Evolutionary conservation across 2,888 invertebrate species (phyloP).

Genomic region (Serripes groenlandicus): DNA sequence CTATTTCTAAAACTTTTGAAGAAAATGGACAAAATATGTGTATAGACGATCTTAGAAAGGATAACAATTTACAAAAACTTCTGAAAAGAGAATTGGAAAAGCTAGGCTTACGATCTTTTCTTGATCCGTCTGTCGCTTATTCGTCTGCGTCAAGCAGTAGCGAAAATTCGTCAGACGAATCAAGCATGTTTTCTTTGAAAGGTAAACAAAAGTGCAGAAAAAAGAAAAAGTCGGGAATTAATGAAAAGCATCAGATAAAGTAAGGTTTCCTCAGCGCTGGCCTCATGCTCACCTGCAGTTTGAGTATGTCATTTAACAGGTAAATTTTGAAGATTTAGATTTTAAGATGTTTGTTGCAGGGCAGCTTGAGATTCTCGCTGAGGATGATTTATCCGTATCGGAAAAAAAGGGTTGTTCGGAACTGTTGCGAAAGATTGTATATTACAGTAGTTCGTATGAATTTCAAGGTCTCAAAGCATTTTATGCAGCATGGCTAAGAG

Average conservation of each 20-base stretch:
- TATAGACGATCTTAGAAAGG: too few species aligned
- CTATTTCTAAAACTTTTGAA: too few species aligned
- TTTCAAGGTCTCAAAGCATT: constrained; percentile 10
- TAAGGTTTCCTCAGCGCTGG: neutral
- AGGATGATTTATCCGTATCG: neutral
- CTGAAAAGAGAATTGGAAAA: too few species aligned
- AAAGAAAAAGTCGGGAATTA: constrained; percentile 12
- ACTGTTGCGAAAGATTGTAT: constrained; percentile 3
- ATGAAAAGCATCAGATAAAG: constrained; percentile 18
- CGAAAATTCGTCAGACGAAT: too few species aligned
- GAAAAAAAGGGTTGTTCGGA: constrained; percentile 11
- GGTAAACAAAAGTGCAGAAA: too few species aligned
- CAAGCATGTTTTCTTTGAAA: too few species aligned
- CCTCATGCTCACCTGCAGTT: constrained; percentile 2
- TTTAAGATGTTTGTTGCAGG: constrained; percentile 15
- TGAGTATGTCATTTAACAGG: constrained; percentile 5
- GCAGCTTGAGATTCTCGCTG: neutral
- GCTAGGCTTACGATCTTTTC: too few species aligned
- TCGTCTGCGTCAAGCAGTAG: too few species aligned
- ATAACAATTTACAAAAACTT: too few species aligned
- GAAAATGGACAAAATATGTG: too few species aligned
- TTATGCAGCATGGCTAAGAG: constrained; percentile 24
- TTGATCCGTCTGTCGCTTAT: too few species aligned
- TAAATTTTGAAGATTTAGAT: constrained; percentile 10
- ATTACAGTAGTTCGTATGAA: constrained; percentile 8